phyloP scores from a whole-genome alignment of 2,113 vertebrate genomes.

The Regulus satrapa region DNA sequence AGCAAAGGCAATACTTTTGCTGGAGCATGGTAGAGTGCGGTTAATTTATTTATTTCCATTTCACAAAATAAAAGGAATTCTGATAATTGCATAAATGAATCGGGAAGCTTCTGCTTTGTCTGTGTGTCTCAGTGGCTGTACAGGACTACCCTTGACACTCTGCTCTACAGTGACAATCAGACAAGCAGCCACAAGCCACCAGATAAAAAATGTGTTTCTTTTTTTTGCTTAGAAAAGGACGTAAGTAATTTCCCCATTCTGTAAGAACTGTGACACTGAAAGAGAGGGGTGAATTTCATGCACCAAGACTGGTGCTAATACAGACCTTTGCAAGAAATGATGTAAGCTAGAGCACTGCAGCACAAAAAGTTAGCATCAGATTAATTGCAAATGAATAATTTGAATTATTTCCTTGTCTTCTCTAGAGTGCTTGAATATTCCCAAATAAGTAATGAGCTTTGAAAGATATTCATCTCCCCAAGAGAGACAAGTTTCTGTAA shows the following conservation, averaged over 20 bases:
- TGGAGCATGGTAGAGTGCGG: background rate
- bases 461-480: constrained; percentile 40
- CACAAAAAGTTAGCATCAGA: background rate
- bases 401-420: background rate
- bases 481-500: constrained; percentile 43
- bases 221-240: constrained; percentile 18
- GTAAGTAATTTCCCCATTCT: constrained; percentile 25
- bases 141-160: background rate
- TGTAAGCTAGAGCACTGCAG: background rate
- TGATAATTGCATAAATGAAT: background rate
- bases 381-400: constrained; percentile 20
- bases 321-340: constrained; percentile 33
- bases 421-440: constrained; percentile 1
- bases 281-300: background rate
- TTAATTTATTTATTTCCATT: background rate
- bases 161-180: background rate
- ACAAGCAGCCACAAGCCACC: background rate
- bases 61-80: background rate
- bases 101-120: background rate
- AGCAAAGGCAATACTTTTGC: background rate
- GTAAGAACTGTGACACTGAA: constrained; percentile 17
- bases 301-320: background rate
- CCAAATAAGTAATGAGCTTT: constrained; percentile 43
- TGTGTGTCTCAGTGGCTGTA: background rate
- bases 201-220: constrained; percentile 22